phyloP scores from a whole-genome alignment of 64 coral and sea anemone species.

The Actinia tenebrosa region DNA sequence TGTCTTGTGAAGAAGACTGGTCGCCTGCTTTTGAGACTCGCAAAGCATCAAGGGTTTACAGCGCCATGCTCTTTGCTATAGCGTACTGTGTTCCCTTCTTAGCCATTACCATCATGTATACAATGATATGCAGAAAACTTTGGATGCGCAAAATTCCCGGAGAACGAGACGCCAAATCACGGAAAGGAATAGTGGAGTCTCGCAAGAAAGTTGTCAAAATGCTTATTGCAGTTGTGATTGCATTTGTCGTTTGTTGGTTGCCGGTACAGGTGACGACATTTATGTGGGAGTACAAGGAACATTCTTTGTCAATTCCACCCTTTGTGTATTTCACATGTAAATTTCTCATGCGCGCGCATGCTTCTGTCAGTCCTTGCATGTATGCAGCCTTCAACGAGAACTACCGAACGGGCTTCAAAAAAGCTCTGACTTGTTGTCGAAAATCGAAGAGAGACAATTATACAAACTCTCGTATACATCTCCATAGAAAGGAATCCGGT shows the following conservation, averaged over 20 bases:
- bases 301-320: not conserved
- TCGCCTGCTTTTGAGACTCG: constrained; percentile 27
- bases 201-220: constrained; percentile 58
- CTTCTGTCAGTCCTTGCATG: constrained; percentile 37
- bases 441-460: not conserved
- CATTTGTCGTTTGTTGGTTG: constrained; percentile 48
- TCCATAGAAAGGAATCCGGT: not conserved
- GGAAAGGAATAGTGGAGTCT: constrained; percentile 22
- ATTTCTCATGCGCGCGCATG: constrained; percentile 49
- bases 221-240: constrained; percentile 42
- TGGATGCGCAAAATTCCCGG: constrained; percentile 39
- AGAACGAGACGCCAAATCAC: constrained; percentile 15
- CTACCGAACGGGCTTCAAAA: constrained; percentile 54
- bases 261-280: constrained; percentile 33
- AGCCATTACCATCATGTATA: constrained; percentile 39
- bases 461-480: not conserved
- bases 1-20: constrained; percentile 38
- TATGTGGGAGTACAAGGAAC: constrained; percentile 7
- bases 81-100: constrained; percentile 33
- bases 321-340: constrained; percentile 29
- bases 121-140: constrained; percentile 39
- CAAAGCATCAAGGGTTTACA: constrained; percentile 22
- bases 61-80: constrained; percentile 17
- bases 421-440: constrained; percentile 4
- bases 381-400: constrained; percentile 58